These are phyloP conservation scores for Chaetura pelagica DNA, from an alignment of 2,113 vertebrate genomes.

Conservation along the genomic window DNA sequence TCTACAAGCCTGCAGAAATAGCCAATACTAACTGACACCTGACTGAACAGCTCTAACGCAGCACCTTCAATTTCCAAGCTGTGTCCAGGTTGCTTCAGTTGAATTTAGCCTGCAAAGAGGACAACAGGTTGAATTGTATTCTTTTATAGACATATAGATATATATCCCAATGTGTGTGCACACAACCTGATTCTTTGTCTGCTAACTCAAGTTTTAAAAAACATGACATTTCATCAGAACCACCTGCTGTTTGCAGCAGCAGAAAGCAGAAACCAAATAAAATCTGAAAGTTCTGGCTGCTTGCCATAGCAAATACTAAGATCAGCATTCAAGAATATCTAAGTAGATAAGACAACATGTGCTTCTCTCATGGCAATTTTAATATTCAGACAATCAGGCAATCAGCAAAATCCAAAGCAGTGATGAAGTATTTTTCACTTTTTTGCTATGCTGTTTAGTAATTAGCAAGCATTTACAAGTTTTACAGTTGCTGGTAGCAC, in stretches of 20 bases:
- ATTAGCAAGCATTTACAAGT: constrained; percentile 40
- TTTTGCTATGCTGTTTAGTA: background rate
- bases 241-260: background rate
- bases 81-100: background rate
- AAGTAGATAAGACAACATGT: background rate
- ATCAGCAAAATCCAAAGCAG: background rate
- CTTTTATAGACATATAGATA: too few relatives aligned
- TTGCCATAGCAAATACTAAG: background rate
- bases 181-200: background rate
- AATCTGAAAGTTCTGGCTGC: background rate
- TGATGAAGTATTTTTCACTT: constrained; percentile 15
- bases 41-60: background rate
- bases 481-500: background rate
- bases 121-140: background rate
- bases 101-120: background rate
- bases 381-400: background rate
- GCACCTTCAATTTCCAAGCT: background rate
- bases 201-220: background rate
- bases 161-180: background rate
- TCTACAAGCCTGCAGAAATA: background rate
- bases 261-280: background rate
- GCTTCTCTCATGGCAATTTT: background rate
- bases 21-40: background rate
- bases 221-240: background rate
- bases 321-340: background rate